Evolutionary conservation across 2,113 vertebrate genomes (phyloP), one percentile per base, ranked within the genome.

Genomic region (Chloebia gouldiae): DNA sequence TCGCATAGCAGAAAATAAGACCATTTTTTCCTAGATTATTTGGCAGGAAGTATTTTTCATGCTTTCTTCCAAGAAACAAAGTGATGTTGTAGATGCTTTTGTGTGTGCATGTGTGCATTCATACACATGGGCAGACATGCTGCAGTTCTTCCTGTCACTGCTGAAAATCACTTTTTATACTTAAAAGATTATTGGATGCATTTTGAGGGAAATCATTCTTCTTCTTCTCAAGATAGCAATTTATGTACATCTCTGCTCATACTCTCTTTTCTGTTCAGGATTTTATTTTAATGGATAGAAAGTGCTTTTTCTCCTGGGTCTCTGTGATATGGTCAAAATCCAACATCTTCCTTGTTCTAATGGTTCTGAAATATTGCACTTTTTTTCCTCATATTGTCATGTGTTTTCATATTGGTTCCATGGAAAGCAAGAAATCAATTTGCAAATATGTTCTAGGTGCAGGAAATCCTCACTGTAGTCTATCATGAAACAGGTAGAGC

Each of bases 61-160:
- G 22, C 17, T 75, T 88, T 85, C 31, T 90, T 81, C 31, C 40
- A 53, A 69, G 49, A 72, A 63, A 70, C 16, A n/a, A 69, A 84
- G 2, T 33, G 7, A 2, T 64, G 20, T 13, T 54, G 20, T 42
- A 14, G 7, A 10, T 56, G 7, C 14, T 8, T 54, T 30, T 59
- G 15, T 22, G 18, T 61, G 15, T 18, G 35, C 3, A 4, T 28
- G 11, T 40, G 17, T 24, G 28, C 18, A 24, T 16, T 27, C 30
- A 40, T 40, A 17, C 2, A 0, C 1, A 0, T 30, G n/a, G 30
- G 6, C 13, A 84, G 37, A 12, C 15, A 6, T 9, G 21, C 47
- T 91, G 35, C 54, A 71, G 13, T 63, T 51, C 21, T 60, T 88
- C 18, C 27, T 56, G 23, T 49, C 60, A 49, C 49, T 61, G 25